These are phyloP conservation scores for Pseudanteris insignis DNA, from an alignment of 2,888 invertebrate species.

Conservation along the genomic window DNA sequence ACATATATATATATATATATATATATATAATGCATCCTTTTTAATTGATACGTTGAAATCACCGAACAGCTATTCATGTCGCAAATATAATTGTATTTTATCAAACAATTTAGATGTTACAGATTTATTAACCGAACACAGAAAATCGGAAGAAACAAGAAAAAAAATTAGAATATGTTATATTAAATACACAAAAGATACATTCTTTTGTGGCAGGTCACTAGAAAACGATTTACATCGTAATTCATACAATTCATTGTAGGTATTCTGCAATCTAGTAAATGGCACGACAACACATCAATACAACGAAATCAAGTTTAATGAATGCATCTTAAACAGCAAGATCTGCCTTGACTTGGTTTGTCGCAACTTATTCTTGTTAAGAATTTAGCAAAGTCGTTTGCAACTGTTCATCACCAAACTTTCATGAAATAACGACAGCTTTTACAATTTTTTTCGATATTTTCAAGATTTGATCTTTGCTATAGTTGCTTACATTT, in stretches of 20 bases:
- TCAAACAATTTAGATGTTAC: constrained; percentile 10
- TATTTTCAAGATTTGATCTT: no score
- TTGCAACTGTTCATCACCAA: no score
- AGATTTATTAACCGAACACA: constrained; percentile 12
- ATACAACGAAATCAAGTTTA: constrained; percentile 16
- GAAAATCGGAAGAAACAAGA: constrained; percentile 6
- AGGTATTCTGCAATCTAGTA: constrained; percentile 26
- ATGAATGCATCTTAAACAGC: constrained; percentile 29
- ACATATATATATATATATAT: no score
- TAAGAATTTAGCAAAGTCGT: constrained; percentile 28
- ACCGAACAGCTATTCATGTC: constrained; percentile 18
- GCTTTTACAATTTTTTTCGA: no score
- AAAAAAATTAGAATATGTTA: constrained; percentile 1
- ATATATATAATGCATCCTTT: constrained; percentile 2
- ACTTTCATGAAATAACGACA: no score
- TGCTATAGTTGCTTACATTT: constrained; percentile 24
- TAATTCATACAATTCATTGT: constrained; percentile 21
- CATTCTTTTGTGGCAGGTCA: constrained; percentile 23
- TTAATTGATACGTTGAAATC: constrained; percentile 22
- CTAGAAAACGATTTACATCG: constrained; percentile 23
- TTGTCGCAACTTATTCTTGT: constrained; percentile 18
- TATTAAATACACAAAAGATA: constrained; percentile 22
- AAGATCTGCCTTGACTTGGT: constrained; percentile 15
- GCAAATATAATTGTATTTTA: constrained; percentile 13
- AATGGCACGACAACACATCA: constrained; percentile 37